Base-by-base conservation (phyloP, 92 coral and sea anemone species). In the Virgularia gustaviana region DNA sequence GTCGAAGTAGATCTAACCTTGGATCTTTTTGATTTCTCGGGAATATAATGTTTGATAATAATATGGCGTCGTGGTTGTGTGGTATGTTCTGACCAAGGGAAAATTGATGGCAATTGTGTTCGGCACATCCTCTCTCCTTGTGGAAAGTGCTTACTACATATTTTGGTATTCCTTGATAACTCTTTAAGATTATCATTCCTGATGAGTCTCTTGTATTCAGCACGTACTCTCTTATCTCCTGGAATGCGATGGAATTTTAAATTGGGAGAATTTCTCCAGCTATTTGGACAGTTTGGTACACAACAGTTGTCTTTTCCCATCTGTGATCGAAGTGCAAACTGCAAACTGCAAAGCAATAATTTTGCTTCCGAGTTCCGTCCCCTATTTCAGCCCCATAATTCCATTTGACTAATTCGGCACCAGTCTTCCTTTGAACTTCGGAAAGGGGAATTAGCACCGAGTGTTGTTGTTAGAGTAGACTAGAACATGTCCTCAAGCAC, bases 21-120 rank as follows among this genome's bases (percentile, higher is more conserved):
- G 53, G 20, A 29, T 67, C 22, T 67, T 45, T 67, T 67, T 24
- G 38, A 36, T 33, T 6, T 62, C 56, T 67, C 29, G 34, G 65
- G 45, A 45, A 57, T 25, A 55, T 12, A 12, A 19, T 60, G 42
- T 49, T 61, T 64, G 10, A 58, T 38, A 34, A 36, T 63, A 33
- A 62, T 73, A 36, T 44, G 36, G 59, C 60, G n/a, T 43, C 20
- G 45, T 44, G 3, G 1, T 10, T 19, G 9, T 76, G 62, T 63
- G n/a, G 33, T 23, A 45, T 3, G 53, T 9, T 45, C 20, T 13
- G 61, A 10, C 81, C 65, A 65, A n/a, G 81, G 76, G 36, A 79
- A 79, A 63, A 79, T 71, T 9, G 79, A 70, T 25, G 66, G 84
- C 41, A 79, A 36, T 38, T 67, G 82, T n/a, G 59, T 66, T 36